Evolutionary conservation across 2,113 vertebrate genomes (phyloP), one percentile per base, ranked within the genome.

Genomic region (Trematocara stigmaticum): DNA sequence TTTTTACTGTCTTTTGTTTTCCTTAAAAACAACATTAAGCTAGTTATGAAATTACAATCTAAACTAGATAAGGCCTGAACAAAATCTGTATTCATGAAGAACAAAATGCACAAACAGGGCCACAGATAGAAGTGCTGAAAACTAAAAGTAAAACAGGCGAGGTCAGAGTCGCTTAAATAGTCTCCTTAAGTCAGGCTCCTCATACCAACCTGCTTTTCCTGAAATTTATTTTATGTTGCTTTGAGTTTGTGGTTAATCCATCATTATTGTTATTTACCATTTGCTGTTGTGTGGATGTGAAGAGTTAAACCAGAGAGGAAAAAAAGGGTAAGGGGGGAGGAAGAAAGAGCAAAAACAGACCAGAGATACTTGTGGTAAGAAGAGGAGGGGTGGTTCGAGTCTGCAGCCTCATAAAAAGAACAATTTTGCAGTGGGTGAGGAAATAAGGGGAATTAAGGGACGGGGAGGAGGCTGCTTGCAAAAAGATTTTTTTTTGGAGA

Each of bases 321-420:
- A 82, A 74, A 71, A 7, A 15, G 42, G 29, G 40, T 31, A 45
- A 31, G 49, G 82, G 42, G 42, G 34, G 55, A n/a, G 56, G 53
- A 66, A 84, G 87, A 61, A 91, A 93, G 91, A 85, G 89, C 78
- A 94, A 94, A 95, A 95, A 93, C 93, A 95, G 93, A 94, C 76
- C 86, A 93, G 87, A 94, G 93, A 96, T 96, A 93, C 93, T 95
- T 96, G 96, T 92, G 87, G 89, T 91, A 66, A 89, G 88, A 80
- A 89, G 87, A 80, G 86, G 83, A 94, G 93, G 92, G 91, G 88
- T 92, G 94, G 93, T 94, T 92, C 91, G 45, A 92, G 90, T 92
- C 94, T 84, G 82, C 91, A 87, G 90, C 55, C 87, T 94, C 89
- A 89, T 95, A 95, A 95, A 96, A 85, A 84, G 64, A 93, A 87